Conservation (phyloP, 2,797 vertebrate species). For the Catostomus latipinnis region DNA sequence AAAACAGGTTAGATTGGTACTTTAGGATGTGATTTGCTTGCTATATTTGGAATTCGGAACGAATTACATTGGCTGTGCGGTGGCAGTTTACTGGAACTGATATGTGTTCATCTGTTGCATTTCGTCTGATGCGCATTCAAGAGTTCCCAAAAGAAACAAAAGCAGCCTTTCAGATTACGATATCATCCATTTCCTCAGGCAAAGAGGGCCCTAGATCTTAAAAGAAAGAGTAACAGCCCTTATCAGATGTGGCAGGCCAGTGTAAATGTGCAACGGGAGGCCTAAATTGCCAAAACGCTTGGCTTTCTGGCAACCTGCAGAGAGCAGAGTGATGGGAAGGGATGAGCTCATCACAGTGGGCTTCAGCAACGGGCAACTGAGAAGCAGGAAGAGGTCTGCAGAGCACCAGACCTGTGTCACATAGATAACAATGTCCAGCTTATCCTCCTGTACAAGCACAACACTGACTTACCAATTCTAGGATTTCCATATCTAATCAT, state of each 20-base stretch:
- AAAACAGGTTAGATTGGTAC: no score
- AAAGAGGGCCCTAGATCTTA: not conserved
- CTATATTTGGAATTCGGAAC: not conserved
- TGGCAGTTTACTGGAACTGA: conserved; percentile 32
- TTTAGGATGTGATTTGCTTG: not conserved
- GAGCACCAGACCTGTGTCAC: conserved; percentile 14
- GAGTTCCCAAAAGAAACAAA: conserved; percentile 27
- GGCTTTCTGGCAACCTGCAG: conserved; percentile 5
- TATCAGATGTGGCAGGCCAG: conserved; percentile 30
- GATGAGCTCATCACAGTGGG: conserved; percentile 29
- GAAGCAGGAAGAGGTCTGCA: conserved; percentile 3
- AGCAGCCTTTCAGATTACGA: not conserved
- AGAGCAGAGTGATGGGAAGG: conserved; percentile 3
- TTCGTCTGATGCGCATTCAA: not conserved
- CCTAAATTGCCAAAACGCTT: conserved; percentile 35
- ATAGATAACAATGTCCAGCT: conserved; percentile 25
- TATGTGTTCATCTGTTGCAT: conserved; percentile 2
- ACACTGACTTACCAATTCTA: no score
- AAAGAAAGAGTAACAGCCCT: conserved; percentile 14
- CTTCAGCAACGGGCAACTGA: conserved; percentile 13
- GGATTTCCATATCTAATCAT: no score
- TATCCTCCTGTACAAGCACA: no score
- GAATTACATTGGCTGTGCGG: not conserved
- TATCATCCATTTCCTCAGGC: not conserved
- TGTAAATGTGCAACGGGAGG: not conserved